Base-by-base conservation (phyloP, 1,140 invertebrate species). In the Solenopsis invicta region DNA sequence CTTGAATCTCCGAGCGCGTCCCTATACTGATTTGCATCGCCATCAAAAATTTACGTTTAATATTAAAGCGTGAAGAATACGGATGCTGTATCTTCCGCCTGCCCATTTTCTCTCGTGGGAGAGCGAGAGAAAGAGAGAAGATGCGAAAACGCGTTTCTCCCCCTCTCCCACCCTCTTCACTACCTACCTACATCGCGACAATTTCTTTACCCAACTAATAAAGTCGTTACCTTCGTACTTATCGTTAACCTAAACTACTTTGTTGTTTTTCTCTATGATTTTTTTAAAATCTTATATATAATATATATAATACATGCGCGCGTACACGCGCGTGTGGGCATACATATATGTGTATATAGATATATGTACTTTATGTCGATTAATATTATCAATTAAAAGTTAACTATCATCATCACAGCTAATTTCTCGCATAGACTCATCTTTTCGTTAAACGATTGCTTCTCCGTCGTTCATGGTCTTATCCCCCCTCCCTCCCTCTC, bases 401-500 rank as follows among this genome's bases (percentile, higher is more conserved):
- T 92, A 92, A 90, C 92, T 91, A 89, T 94, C 88, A 71, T 93
- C 93, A 94, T 94, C 94, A 94, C 93, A 94, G 94, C 93, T 94
- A 94, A 94, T 93, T 93, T 93, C 71, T 93, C 75, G 86, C 89
- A 48, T 90, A 41, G 34, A 81, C 89, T 86, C 75, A 66, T 67
- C 77, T 74, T 81, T 77, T 87, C 87, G 89, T 92, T 37, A 64
- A 88, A 89, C 76, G 62, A 89, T 88, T 88, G 77, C 52, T 88
- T 88, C 52, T 21, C 52, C 62, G 67, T 21, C 71, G 56, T 52
- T 69, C 82, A 4, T 87, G 37, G n/a, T 29, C 24, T 24, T 34
- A 6, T 8, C 9, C 37, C 12, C n/a, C 34, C 0, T 13, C 10
- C 69, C 41, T 21, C 9, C 50, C 3, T 59, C 9, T 1, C 37